phyloP scores from a whole-genome alignment of 2,113 vertebrate genomes.

The Entosphenus tridentatus region DNA sequence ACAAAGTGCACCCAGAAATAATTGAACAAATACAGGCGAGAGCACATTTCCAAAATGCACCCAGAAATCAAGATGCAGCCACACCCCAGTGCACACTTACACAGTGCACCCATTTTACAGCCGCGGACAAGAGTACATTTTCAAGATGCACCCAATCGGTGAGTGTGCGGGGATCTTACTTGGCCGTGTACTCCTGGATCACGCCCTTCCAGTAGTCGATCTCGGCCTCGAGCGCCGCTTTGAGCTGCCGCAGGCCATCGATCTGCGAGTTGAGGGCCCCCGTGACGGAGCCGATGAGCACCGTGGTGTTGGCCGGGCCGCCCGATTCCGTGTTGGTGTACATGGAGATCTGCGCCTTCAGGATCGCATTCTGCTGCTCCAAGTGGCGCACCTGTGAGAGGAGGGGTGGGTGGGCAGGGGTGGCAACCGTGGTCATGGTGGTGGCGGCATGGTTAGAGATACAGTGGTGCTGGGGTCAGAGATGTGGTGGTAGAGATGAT shows the following conservation, averaged over 20 bases:
- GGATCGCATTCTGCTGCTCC: slow-evolving; percentile 21
- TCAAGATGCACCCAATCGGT: too few species aligned
- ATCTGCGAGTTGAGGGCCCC: slow-evolving; percentile 20
- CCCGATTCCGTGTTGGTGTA: slow-evolving; percentile 20
- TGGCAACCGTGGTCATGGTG: not conserved
- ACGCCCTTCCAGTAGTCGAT: slow-evolving; percentile 21
- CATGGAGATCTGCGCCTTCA: slow-evolving; percentile 22
- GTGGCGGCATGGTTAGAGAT: too few species aligned
- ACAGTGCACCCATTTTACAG: too few species aligned
- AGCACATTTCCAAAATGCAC: too few species aligned
- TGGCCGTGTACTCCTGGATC: slow-evolving; percentile 19
- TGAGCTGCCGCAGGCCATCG: slow-evolving; percentile 16
- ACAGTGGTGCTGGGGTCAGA: too few species aligned
- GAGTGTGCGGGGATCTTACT: slow-evolving; percentile 10
- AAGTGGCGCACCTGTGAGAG: slow-evolving; percentile 16
- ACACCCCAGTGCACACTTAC: too few species aligned
- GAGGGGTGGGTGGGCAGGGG: not conserved
- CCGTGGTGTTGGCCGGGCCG: slow-evolving; percentile 16
- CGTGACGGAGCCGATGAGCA: slow-evolving; percentile 20
- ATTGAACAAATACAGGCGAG: too few species aligned
- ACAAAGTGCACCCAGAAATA: too few species aligned
- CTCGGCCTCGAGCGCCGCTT: slow-evolving; percentile 20
- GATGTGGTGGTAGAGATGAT: too few species aligned
- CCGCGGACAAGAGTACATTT: too few species aligned
- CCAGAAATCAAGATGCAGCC: too few species aligned